phyloP scores from a whole-genome alignment of 2,797 vertebrate species.

The Mastacembelus armatus region DNA sequence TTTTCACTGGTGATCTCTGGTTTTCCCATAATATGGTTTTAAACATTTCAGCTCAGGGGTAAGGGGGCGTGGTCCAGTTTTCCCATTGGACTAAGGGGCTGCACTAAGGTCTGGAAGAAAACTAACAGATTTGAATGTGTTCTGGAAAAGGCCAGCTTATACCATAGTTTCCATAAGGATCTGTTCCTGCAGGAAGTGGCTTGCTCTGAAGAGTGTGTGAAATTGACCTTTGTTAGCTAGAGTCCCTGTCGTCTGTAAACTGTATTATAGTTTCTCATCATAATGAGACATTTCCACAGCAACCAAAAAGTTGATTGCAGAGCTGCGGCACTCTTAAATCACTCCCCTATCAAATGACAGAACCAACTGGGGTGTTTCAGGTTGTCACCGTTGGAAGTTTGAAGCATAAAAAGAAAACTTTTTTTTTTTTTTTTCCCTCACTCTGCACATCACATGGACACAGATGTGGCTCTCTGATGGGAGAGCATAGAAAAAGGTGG shows the following conservation, averaged over 20 bases:
- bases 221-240: slow-evolving; percentile 74
- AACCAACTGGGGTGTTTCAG: slow-evolving; percentile 79
- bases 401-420: slow-evolving; percentile 68
- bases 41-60: slow-evolving; percentile 62
- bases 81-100: slow-evolving; percentile 66
- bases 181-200: slow-evolving; percentile 75
- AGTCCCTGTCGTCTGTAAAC: slow-evolving; percentile 72
- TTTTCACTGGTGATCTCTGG: slow-evolving; percentile 65
- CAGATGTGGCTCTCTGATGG: slow-evolving; percentile 77
- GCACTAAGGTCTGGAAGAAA: slow-evolving; percentile 71
- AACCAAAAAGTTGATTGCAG: slow-evolving; percentile 71
- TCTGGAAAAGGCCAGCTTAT: slow-evolving; percentile 59
- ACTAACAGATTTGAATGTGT: slow-evolving; percentile 54
- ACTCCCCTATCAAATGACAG: slow-evolving; percentile 67
- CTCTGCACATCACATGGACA: slow-evolving; percentile 72
- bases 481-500: slow-evolving; percentile 81
- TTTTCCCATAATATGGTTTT: slow-evolving; percentile 69
- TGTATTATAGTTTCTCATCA: slow-evolving; percentile 74
- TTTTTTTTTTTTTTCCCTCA: slow-evolving; percentile 48
- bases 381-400: slow-evolving; percentile 83
- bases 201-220: slow-evolving; percentile 72
- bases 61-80: slow-evolving; percentile 62
- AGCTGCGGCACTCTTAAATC: slow-evolving; percentile 71
- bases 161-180: slow-evolving; percentile 74
- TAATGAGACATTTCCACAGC: slow-evolving; percentile 83